Base-by-base conservation (phyloP, 2,888 invertebrate genomes). In the Acanthacorydalis orientalis region DNA sequence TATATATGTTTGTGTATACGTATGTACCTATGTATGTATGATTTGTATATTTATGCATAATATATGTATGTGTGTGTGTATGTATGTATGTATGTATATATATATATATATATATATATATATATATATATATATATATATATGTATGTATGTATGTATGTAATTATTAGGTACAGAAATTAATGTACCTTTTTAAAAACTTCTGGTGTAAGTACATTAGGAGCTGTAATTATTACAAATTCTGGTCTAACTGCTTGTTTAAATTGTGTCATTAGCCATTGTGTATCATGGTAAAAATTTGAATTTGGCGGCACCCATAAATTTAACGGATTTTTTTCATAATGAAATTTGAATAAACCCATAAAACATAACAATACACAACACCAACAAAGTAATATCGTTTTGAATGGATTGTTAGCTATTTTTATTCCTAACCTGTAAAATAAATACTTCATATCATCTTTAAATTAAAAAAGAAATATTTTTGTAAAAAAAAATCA, bases 231-330 rank as follows among this genome's bases (percentile, higher is more conserved):
- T 52, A 83, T 68, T 44, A 79, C 62, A 50, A 65, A 69, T 63
- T 83, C 77, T 11, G 74, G 60, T 51, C 82, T 69, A 57, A 76
- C 72, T 9, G 75, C 78, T 45, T 73, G 74, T 49, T 77, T 74
- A 61, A 81, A 79, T 50, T 74, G 77, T 14, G 73, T 64, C 59
- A 81, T 74, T 49, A 82, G 70, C 83, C 84, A 84, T 56, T 82
- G 74, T 4, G 83, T 80, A 54, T 83, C 80, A 52, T 64, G 61
- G 38, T 74, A 71, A 59, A 82, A 85, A 50, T 78, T 74, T 0
- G 83, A 82, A 39, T 80, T 73, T 39, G 75, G 75, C 10, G 83
- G 83, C 16, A 84, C 78, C 85, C 85, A 86, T 53, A 86, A 64
- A 57, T 78, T 80, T 56, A 83, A 64, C 1, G 84, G 83, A 64